Evolutionary conservation across 2,888 invertebrate species (phyloP).

Genomic region (Eupelmus urozonus): DNA sequence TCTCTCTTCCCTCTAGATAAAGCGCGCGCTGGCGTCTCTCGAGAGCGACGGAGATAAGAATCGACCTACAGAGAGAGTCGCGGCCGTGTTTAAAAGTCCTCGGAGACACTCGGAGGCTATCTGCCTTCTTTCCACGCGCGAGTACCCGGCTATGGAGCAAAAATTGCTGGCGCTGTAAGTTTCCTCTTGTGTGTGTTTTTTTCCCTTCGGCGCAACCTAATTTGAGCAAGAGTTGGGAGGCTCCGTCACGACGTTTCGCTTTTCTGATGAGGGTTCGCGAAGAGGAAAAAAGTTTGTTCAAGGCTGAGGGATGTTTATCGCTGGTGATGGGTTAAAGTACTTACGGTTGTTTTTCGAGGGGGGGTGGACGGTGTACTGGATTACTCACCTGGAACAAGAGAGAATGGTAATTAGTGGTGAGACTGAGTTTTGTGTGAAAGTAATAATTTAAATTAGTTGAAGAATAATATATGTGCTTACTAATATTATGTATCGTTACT

Average conservation of each 20-base stretch:
- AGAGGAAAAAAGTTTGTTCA: not conserved
- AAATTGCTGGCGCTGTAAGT: constrained; percentile 2
- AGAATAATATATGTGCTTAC: no score
- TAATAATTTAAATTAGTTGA: no score
- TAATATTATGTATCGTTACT: no score
- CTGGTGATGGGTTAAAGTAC: not conserved
- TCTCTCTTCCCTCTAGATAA: constrained; percentile 11
- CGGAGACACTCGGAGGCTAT: constrained; percentile 13
- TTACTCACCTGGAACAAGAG: constrained; percentile 29
- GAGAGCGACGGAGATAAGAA: constrained; percentile 41
- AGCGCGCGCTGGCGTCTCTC: not conserved
- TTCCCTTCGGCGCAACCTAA: not conserved
- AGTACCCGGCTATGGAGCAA: not conserved
- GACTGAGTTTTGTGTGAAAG: no score
- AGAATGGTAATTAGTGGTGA: no score
- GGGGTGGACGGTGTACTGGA: not conserved
- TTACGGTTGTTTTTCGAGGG: not conserved
- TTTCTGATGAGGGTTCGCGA: not conserved
- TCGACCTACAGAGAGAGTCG: constrained; percentile 13
- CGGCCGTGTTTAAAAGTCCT: constrained; percentile 34
- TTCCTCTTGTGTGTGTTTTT: no score
- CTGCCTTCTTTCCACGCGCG: not conserved
- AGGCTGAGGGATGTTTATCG: not conserved
- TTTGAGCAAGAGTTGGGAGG: not conserved
- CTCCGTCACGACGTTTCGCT: not conserved